Conservation (phyloP, 2,797 vertebrate species). For the Ficedula albicollis region DNA sequence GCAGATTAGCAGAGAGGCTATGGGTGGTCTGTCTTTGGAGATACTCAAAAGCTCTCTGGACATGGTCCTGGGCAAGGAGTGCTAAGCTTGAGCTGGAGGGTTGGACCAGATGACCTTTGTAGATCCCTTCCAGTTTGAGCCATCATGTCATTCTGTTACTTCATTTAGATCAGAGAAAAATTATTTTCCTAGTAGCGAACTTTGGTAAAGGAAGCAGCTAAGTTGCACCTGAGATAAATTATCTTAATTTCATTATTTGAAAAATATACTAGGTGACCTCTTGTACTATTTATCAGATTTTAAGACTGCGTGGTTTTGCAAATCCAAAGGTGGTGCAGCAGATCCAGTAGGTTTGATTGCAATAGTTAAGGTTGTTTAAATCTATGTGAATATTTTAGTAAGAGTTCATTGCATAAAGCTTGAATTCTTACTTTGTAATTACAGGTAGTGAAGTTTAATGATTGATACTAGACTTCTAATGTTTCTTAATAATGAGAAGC, state of each 20-base stretch:
- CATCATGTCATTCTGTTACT: neutral
- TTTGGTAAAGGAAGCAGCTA: neutral
- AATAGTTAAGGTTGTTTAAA: neutral
- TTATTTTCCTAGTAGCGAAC: neutral
- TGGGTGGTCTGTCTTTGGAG: neutral
- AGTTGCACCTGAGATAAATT: neutral
- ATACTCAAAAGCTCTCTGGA: neutral
- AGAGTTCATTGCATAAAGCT: neutral
- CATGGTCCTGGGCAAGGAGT: neutral
- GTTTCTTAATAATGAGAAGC: constrained; percentile 32
- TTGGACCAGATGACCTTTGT: neutral
- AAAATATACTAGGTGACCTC: neutral
- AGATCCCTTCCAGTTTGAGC: neutral
- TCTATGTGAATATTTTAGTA: neutral
- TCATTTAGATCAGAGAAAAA: neutral
- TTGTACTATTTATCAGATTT: neutral
- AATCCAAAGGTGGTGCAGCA: neutral
- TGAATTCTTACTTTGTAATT: neutral
- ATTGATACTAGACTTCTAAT: neutral
- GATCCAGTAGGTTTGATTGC: neutral
- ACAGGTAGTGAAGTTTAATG: neutral
- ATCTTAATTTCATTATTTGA: neutral
- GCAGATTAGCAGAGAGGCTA: neutral
- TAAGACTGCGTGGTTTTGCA: neutral
- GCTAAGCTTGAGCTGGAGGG: fast-evolving